Percentiles rank a stretch among this genome's conserved stretches.
Conservation (phyloP, 2,797 vertebrate genomes). For the Harpagifer antarcticus region DNA sequence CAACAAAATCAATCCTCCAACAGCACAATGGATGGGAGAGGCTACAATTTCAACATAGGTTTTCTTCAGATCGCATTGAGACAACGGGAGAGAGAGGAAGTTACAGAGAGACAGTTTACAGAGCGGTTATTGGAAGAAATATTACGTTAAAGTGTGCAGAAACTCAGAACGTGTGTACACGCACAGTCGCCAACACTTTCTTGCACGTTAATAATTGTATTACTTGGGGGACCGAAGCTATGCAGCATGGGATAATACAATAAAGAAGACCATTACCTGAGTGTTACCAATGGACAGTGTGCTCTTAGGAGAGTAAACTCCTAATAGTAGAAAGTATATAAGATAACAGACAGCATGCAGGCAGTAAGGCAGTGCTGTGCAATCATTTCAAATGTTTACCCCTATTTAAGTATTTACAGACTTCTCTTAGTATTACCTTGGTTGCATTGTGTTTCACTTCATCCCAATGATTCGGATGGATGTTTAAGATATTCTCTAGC, state of each 20-base stretch:
- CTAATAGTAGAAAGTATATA: constrained; percentile 44
- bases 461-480: background rate
- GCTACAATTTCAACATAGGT: constrained; percentile 45
- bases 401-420: background rate
- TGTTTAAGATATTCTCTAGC: background rate
- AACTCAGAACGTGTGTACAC: background rate
- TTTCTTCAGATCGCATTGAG: constrained; percentile 50
- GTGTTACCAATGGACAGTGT: constrained; percentile 68
- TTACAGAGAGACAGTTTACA: constrained; percentile 38
- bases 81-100: constrained; percentile 5
- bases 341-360: constrained; percentile 51
- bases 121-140: constrained; percentile 56
- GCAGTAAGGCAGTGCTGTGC: constrained; percentile 38
- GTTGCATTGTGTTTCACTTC: background rate
- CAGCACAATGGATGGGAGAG: constrained; percentile 59
- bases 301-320: constrained; percentile 59
- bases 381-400: constrained; percentile 28
- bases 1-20: constrained; percentile 72
- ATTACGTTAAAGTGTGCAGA: constrained; percentile 47
- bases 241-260: constrained; percentile 73
- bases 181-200: constrained; percentile 48
- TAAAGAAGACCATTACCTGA: constrained; percentile 74
- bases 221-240: constrained; percentile 66
- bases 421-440: background rate
- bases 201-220: constrained; percentile 66